These are phyloP conservation scores for Bergia sp. DNA, from an alignment of 92 coral and sea anemone species.

Conservation along the genomic window DNA sequence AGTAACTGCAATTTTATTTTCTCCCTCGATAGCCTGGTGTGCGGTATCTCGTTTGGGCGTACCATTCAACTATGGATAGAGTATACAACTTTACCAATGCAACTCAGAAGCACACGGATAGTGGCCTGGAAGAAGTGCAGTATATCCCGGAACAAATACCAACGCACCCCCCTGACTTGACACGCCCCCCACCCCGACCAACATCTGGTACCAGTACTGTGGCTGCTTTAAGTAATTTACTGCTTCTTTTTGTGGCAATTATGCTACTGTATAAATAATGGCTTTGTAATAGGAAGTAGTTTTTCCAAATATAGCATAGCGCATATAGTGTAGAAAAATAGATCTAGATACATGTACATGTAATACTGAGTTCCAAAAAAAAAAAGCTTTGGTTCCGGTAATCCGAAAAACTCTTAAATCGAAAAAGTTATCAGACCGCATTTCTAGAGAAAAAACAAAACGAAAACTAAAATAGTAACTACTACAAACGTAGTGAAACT, in stretches of 20 bases:
- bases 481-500: too few relatives aligned
- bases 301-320: not conserved
- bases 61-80: slow-evolving; percentile 30
- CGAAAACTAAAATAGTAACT: too few relatives aligned
- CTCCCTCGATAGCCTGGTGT: not conserved
- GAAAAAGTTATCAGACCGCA: too few relatives aligned
- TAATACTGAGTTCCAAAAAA: too few relatives aligned
- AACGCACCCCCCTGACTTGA: not conserved
- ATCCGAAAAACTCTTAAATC: too few relatives aligned
- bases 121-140: slow-evolving; percentile 6
- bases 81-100: not conserved
- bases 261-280: slow-evolving; percentile 2
- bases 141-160: not conserved
- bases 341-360: too few relatives aligned
- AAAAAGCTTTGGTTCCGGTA: too few relatives aligned
- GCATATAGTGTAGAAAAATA: too few relatives aligned
- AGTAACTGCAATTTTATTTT: not conserved
- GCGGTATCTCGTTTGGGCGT: slow-evolving; percentile 33
- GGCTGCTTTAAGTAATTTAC: slow-evolving; percentile 10
- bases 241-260: not conserved
- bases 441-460: too few relatives aligned
- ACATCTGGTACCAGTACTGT: slow-evolving; percentile 1
- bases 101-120: slow-evolving; percentile 24
- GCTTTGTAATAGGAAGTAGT: not conserved
- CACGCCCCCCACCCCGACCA: not conserved